Evolutionary conservation across 1,140 invertebrate species (phyloP), one percentile per base, ranked within the genome.

Genomic region (Atta colombica): DNA sequence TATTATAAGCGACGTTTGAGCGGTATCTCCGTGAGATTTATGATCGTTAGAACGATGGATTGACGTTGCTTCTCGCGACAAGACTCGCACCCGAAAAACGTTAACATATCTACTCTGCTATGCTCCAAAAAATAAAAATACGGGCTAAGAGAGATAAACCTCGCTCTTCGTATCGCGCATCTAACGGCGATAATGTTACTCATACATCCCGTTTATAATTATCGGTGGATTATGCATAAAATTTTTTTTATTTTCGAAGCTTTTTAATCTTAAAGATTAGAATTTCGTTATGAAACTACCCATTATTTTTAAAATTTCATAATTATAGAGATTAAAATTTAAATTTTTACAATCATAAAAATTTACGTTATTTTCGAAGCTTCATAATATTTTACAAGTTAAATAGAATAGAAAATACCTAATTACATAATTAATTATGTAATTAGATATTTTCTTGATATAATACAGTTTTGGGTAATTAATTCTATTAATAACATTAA

Each of bases 1-100:
- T 69, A 51, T 51, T 92, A 10, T 45, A 91, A 92, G 91, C 31
- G 63, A 58, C 85, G 71, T 88, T 82, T 7, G 25, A 31, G 10
- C 49, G n/a, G 5, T 61, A 61, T 25, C 45, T 51, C 39, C 21
- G 55, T 3, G 51, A 78, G 80, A 82, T 68, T 87, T 39, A 65
- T 51, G 39, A 28, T 21, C 58, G 35, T 89, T 87, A 85, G 61
- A 71, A 31, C 6, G 45, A 77, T n/a, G 55, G 71, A 1, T 35
- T 58, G 39, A 25, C 18, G 21, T 49, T 71, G 31, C 25, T 28
- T 53, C 6, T 58, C 25, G 35, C 35, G 35, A 68, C 6, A 10
- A 77, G 45, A 69, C 58, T 77, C 66, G 0, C 28, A 58, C 12
- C 72, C 63, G 77, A 90, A 87, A 75, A 25, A 18, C 7, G 84